A percentile compares a stretch with the other conserved stretches of the same genome.
Evolutionary conservation across 2,113 vertebrate species (phyloP).

Genomic region (Pseudorhombus dupliciocellatus): DNA sequence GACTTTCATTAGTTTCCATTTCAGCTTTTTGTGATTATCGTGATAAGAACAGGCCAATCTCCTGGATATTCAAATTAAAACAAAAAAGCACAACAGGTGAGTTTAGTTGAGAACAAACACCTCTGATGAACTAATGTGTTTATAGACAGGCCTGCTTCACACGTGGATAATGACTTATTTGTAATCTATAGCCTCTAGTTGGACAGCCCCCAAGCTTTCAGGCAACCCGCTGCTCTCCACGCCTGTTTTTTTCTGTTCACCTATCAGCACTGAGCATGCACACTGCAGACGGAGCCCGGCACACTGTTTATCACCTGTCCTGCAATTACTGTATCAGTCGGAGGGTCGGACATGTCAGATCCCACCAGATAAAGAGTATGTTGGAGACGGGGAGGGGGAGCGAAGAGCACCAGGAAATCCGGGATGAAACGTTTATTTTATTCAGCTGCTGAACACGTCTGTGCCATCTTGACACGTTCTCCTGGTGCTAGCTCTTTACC

Average conservation of each 20-base stretch:
- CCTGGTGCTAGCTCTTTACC: constrained; percentile 13
- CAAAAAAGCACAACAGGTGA: background rate
- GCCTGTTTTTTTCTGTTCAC: constrained; percentile 24
- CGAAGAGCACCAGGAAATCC: constrained; percentile 7
- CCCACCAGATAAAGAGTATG: constrained; percentile 10
- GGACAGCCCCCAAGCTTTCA: constrained; percentile 22
- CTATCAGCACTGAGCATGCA: constrained; percentile 19
- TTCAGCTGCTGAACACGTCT: constrained; percentile 18
- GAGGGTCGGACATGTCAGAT: constrained; percentile 14
- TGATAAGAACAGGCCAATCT: background rate
- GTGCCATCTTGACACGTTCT: constrained; percentile 25
- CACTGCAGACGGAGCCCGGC: constrained; percentile 15
- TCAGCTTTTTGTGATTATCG: no score
- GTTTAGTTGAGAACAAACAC: background rate
- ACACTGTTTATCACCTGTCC: constrained; percentile 44
- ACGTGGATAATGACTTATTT: constrained; percentile 3
- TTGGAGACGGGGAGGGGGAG: constrained; percentile 7
- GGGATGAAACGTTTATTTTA: constrained; percentile 7
- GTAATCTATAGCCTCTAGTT: constrained; percentile 46
- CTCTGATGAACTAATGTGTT: constrained; percentile 27
- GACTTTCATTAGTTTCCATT: background rate
- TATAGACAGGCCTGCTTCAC: constrained; percentile 12
- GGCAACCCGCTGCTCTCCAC: constrained; percentile 2
- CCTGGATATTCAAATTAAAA: background rate
- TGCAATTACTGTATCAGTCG: constrained; percentile 42